Evolutionary conservation across 1,140 invertebrate genomes (phyloP), one percentile per base, ranked within the genome.

Genomic region (Neodiprion pinetum): DNA sequence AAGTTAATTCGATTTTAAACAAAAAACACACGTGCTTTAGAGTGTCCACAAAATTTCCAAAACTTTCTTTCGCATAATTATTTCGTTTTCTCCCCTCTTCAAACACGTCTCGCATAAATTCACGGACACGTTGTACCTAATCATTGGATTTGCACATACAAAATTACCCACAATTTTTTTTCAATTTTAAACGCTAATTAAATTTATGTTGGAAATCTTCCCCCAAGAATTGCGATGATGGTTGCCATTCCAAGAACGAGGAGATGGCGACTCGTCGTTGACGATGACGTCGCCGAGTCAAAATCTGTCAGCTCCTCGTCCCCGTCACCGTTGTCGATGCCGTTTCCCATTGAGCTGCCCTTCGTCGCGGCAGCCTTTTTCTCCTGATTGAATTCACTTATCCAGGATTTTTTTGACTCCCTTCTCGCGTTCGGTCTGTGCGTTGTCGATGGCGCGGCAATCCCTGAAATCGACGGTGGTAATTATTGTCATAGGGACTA

Each of bases 321-420:
- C 47, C 82, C 83, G 48, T 84, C 81, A 28, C 78, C 81, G 65
- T 74, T 79, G n/a, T 85, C 85, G 66, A 81, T 78, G 23, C 83
- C 82, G 67, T 83, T 85, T 23, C 80, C 66, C 72, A 80, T 78
- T 40, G 83, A 79, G 28, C 86, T 83, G 72, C 86, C 86, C 77
- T 82, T 85, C 79, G 84, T 86, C 17, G 82, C 85, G 0, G 80
- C 80, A 4, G 78, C 77, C 68, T 84, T 82, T 67, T 85, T 86
- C 12, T 85, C 83, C 69, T 84, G 78, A 12, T 74, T 80, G 70
- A 81, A 76, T 79, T 87, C 83, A 65, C 79, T 78, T 66, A 80
- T 85, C 85, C 85, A 86, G 1, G 75, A 70, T 71, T 87, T 86
- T 74, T 87, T 87, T 72, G 85, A 85, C 49, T 87, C 84, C 17